Percentiles rank a stretch among this genome's conserved stretches.
These are phyloP conservation scores for Hassar affinis DNA, from an alignment of 2,113 vertebrate genomes.

Conservation along the genomic window DNA sequence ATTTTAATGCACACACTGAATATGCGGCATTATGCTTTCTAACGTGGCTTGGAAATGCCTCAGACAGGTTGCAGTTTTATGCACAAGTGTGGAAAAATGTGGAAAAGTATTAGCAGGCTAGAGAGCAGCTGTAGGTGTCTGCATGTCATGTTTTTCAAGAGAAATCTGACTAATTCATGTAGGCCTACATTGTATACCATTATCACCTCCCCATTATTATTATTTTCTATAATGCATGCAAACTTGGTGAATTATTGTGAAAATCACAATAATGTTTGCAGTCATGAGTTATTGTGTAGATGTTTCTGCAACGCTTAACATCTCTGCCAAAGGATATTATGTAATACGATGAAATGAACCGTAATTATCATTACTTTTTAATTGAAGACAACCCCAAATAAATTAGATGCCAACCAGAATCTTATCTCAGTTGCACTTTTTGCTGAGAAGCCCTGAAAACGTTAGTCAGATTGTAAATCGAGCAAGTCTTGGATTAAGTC, in stretches of 20 bases:
- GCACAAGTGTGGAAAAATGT: not conserved
- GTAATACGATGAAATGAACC: not conserved
- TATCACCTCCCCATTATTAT: not conserved
- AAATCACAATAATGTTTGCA: not conserved
- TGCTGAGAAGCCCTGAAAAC: not conserved
- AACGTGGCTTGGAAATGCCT: not conserved
- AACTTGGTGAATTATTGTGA: not conserved
- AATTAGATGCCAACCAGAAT: conserved; percentile 1
- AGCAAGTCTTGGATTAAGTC: not conserved
- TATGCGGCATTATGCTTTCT: not conserved
- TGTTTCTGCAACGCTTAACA: not conserved
- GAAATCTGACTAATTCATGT: not conserved
- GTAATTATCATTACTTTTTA: conserved; percentile 3
- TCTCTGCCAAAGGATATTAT: not conserved
- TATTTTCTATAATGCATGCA: not conserved
- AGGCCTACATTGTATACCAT: not conserved
- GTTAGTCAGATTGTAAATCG: not conserved
- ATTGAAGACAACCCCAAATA: not conserved
- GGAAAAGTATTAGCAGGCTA: not conserved
- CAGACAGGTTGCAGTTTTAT: not conserved
- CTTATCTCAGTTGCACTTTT: not conserved
- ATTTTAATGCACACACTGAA: not conserved
- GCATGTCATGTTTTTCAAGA: not conserved
- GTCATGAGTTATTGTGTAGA: not conserved
- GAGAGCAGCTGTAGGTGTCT: not conserved